Evolutionary conservation across 2,888 invertebrate species (phyloP).

Genomic region (Trisateles emortualis): DNA sequence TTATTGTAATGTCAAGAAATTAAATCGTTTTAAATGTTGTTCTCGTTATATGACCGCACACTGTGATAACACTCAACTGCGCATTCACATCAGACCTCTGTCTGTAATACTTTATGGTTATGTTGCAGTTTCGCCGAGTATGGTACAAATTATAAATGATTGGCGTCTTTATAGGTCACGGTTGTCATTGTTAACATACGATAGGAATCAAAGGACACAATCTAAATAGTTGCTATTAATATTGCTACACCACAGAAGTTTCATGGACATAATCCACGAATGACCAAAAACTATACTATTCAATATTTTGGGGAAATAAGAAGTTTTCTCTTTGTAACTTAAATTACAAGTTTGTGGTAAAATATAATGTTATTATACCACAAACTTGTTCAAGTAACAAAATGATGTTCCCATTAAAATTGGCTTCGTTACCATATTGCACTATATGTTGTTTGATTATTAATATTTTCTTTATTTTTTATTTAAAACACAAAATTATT

Average conservation of each 20-base stretch:
- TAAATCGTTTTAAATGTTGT: conserved; percentile 57
- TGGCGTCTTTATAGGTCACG: conserved; percentile 72
- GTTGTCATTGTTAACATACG: conserved; percentile 61
- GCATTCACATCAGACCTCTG: conserved; percentile 57
- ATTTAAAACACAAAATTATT: too few relatives aligned
- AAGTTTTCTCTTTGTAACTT: too few relatives aligned
- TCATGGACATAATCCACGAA: background rate
- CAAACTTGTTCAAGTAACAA: too few relatives aligned
- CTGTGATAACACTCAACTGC: conserved; percentile 68
- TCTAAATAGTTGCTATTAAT: conserved; percentile 8
- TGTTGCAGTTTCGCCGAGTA: conserved; percentile 68
- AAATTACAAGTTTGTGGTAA: too few relatives aligned
- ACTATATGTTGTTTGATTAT: too few relatives aligned
- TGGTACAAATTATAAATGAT: conserved; percentile 73
- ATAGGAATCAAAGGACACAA: conserved; percentile 67
- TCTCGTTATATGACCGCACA: conserved; percentile 73
- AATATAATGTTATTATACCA: too few relatives aligned
- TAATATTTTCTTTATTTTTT: too few relatives aligned
- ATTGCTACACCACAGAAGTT: background rate
- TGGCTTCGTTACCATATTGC: too few relatives aligned
- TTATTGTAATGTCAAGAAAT: conserved; percentile 57
- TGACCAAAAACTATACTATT: too few relatives aligned
- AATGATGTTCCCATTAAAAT: too few relatives aligned
- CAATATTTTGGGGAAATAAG: too few relatives aligned
- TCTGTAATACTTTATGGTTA: conserved; percentile 60